Evolutionary conservation across 2,113 vertebrate species (phyloP), one percentile per base, ranked within the genome.

Genomic region (Cavia aperea): DNA sequence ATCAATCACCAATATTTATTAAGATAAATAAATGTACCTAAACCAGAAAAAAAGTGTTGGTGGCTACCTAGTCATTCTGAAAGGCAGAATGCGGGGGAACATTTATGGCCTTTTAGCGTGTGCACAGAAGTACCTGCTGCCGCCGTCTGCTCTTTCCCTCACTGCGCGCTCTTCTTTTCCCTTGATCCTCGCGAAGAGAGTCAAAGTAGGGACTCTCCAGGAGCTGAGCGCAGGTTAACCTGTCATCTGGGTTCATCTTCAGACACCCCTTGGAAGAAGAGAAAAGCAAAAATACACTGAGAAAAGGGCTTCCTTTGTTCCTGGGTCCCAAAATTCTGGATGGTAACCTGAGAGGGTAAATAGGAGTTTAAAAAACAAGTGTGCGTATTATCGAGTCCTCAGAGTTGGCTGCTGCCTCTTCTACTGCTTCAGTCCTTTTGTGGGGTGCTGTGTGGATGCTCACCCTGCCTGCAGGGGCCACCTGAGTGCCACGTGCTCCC

Each of bases 171-270:
- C 95, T 97, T 89, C 96, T 96, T 90, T 96, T 97, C 78, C 97
- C 96, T 7, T 96, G 98, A 89, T 98, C 97, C 39, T 98, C 98
- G 6, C 93, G 95, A 89, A 98, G 96, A 89, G 97, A 97, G 90
- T 98, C 97, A 86, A 99, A 98, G 97, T 98, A 98, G 29, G 98
- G 96, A 21, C 98, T 98, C 81, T 98, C 98, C 75, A 99, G 97
- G 81, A 99, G 98, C 92, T 98, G 98, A 94, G 98, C 98, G 46
- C 98, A 99, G 68, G 97, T 97, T 86, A 98, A 96, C 9, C 98
- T 97, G 96, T 98, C 98, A 2, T 98, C 97, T 1, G 98, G 98
- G 94, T 98, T 98, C 98, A 99, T 98, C 90, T 94, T 96, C 93
- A 99, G 96, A 90, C 98, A 99, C 14, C 97, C 98, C 98, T 99